Percentiles rank a stretch among this genome's conserved stretches.
Evolutionary conservation across 1,140 invertebrate genomes (phyloP).

Genomic region (Colletes latitarsis): DNA sequence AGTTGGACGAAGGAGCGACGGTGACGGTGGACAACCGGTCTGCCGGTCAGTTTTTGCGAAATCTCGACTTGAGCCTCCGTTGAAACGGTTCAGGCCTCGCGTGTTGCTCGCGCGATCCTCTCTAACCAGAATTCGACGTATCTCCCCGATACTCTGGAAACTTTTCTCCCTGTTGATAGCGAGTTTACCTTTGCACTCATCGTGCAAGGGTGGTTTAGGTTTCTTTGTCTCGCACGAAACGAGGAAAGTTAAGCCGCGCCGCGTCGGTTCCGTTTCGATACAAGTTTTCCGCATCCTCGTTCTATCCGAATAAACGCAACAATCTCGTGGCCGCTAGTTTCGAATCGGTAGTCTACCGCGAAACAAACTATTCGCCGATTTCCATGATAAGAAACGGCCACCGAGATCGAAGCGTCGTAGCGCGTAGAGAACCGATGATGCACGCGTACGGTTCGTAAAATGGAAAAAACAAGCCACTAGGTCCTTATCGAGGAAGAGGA

Average conservation of each 20-base stretch:
- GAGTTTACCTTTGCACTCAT: conserved; percentile 24
- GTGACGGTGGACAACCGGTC: conserved; percentile 51
- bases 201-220: neutral
- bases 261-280: neutral
- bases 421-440: too few species aligned
- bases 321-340: too few species aligned
- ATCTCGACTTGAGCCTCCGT: neutral
- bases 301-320: neutral
- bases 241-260: conserved; percentile 29
- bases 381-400: too few species aligned
- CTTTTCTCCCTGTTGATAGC: conserved; percentile 25
- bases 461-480: too few species aligned
- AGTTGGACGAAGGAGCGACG: conserved; percentile 23
- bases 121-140: neutral
- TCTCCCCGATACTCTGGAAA: conserved; percentile 1
- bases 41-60: conserved; percentile 57
- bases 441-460: too few species aligned
- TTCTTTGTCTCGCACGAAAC: conserved; percentile 34
- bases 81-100: conserved; percentile 22
- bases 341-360: too few species aligned
- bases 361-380: too few species aligned
- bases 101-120: neutral
- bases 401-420: too few species aligned
- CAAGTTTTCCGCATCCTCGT: neutral
- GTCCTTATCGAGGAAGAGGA: too few species aligned